Evolutionary conservation across 2,888 invertebrate genomes (phyloP).

Genomic region (Netelia inedita): DNA sequence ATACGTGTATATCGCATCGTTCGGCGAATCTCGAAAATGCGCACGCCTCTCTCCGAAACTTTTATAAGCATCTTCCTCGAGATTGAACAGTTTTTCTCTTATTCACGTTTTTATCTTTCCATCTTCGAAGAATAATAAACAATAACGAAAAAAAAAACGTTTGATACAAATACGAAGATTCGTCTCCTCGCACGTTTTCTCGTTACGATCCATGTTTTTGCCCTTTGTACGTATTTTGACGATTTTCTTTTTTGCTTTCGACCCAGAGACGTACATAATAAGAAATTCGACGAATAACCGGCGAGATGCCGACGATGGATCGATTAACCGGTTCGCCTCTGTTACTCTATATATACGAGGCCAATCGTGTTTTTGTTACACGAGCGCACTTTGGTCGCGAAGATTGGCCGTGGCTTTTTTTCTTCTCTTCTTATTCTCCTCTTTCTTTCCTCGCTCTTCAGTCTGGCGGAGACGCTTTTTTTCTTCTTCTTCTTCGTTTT

Average conservation of each 20-base stretch:
- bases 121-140: neutral
- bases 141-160: too few species aligned
- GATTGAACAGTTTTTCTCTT: slow-evolving; percentile 58
- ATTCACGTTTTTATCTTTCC: slow-evolving; percentile 46
- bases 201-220: too few species aligned
- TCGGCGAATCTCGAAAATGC: slow-evolving; percentile 1
- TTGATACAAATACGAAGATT: too few species aligned
- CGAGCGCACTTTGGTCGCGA: slow-evolving; percentile 42
- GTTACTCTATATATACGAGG: slow-evolving; percentile 1
- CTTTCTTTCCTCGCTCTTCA: slow-evolving; percentile 23
- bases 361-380: slow-evolving; percentile 38
- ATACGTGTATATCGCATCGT: neutral
- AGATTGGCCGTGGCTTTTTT: slow-evolving; percentile 1
- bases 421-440: neutral
- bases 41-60: slow-evolving; percentile 36
- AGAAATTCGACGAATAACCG: slow-evolving; percentile 51
- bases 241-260: neutral
- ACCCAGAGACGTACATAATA: neutral
- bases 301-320: slow-evolving; percentile 37
- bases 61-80: slow-evolving; percentile 49
- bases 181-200: too few species aligned
- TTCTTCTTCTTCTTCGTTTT: slow-evolving; percentile 22
- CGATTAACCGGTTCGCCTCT: slow-evolving; percentile 56
- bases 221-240: too few species aligned
- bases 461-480: slow-evolving; percentile 48